Evolutionary conservation across 2,888 invertebrate species (phyloP).

Genomic region (Aporophyla lueneburgensis): DNA sequence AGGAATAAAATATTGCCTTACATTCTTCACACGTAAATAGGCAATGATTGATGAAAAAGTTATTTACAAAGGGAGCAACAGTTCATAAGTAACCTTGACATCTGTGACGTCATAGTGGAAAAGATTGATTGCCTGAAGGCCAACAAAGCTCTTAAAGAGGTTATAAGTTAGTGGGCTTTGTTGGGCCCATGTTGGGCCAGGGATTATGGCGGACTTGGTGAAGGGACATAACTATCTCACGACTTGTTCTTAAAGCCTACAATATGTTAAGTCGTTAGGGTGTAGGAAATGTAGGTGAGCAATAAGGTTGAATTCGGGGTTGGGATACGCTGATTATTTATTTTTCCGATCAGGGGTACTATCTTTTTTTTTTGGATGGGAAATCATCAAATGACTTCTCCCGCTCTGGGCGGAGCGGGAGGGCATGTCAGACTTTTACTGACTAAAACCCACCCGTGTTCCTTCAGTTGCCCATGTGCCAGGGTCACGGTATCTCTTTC

Average conservation of each 20-base stretch:
- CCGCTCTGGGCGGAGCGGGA: too few relatives aligned
- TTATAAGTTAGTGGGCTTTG: conserved; percentile 63
- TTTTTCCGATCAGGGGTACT: conserved; percentile 19
- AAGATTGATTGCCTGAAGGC: conserved; percentile 75
- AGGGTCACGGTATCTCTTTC: too few relatives aligned
- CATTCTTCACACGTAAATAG: conserved; percentile 51
- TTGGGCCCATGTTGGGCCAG: conserved; percentile 53
- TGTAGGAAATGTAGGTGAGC: conserved; percentile 5
- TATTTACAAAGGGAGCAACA: conserved; percentile 57
- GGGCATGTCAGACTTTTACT: too few relatives aligned
- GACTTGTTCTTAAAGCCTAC: conserved; percentile 44
- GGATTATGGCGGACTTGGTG: conserved; percentile 53
- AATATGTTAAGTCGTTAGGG: conserved; percentile 57
- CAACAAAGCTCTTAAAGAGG: conserved; percentile 65
- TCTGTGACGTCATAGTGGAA: conserved; percentile 76
- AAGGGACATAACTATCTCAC: conserved; percentile 55
- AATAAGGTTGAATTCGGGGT: conserved; percentile 27
- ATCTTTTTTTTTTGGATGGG: too few relatives aligned
- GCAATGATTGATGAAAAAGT: conserved; percentile 62
- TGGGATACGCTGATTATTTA: conserved; percentile 31
- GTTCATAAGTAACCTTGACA: conserved; percentile 76
- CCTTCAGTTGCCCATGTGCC: too few relatives aligned
- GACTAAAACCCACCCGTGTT: too few relatives aligned
- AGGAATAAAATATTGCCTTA: conserved; percentile 32
- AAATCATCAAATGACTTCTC: too few relatives aligned